phyloP scores from a whole-genome alignment of 2,888 invertebrate genomes.

The Pammene aurita region DNA sequence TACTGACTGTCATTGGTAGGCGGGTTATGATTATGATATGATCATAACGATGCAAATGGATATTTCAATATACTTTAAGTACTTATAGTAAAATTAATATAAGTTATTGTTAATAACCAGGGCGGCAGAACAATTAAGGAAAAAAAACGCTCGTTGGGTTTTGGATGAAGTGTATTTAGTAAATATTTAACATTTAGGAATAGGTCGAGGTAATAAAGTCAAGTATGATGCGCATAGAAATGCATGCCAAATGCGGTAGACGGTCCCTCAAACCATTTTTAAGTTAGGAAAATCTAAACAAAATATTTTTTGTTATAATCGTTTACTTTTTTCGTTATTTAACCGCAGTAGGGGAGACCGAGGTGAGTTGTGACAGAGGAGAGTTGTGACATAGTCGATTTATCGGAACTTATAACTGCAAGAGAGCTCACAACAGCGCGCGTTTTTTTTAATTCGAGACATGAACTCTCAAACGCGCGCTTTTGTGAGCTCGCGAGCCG shows the following conservation, averaged over 20 bases:
- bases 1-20: slow-evolving; percentile 23
- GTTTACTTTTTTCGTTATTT: neutral
- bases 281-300: no score
- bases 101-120: neutral
- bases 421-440: no score
- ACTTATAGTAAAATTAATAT: neutral
- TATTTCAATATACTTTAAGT: slow-evolving; percentile 62
- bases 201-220: neutral
- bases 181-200: slow-evolving; percentile 17
- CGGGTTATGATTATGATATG: neutral
- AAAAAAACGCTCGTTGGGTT: slow-evolving; percentile 3
- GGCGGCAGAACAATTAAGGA: neutral
- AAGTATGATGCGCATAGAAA: neutral
- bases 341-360: neutral
- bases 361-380: no score
- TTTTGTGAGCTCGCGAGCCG: no score
- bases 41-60: slow-evolving; percentile 35
- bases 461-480: no score
- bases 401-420: no score
- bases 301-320: no score
- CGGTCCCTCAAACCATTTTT: neutral
- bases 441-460: no score
- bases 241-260: neutral
- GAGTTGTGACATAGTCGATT: no score
- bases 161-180: slow-evolving; percentile 30